Evolutionary conservation across 2,888 invertebrate genomes (phyloP).

Genomic region (Seladonia tumulorum): DNA sequence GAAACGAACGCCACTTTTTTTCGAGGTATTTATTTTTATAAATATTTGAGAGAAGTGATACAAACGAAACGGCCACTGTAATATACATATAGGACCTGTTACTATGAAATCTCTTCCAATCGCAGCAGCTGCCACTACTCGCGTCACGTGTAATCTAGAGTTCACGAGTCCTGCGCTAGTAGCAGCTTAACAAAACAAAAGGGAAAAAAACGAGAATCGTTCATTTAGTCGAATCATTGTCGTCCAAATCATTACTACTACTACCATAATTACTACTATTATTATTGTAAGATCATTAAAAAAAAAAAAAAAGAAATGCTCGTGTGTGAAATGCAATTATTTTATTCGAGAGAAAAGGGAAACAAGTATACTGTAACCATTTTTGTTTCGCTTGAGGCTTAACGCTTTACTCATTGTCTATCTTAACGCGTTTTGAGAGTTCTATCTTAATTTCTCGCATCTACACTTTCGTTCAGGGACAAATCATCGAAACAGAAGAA

Average conservation of each 20-base stretch:
- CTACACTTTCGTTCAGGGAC: slow-evolving; percentile 19
- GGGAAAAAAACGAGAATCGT: slow-evolving; percentile 25
- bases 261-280: slow-evolving; percentile 44
- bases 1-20: slow-evolving; percentile 73
- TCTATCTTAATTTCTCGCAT: slow-evolving; percentile 59
- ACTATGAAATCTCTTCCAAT: slow-evolving; percentile 65
- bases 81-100: slow-evolving; percentile 71
- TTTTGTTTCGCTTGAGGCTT: slow-evolving; percentile 80
- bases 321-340: slow-evolving; percentile 75
- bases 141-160: slow-evolving; percentile 69
- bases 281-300: slow-evolving; percentile 39
- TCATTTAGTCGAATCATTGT: slow-evolving; percentile 72
- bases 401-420: slow-evolving; percentile 76
- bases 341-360: slow-evolving; percentile 45
- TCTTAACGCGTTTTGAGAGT: slow-evolving; percentile 69
- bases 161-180: slow-evolving; percentile 63
- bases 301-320: slow-evolving; percentile 63
- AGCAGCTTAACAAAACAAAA: slow-evolving; percentile 59
- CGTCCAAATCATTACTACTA: slow-evolving; percentile 67
- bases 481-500: slow-evolving; percentile 26
- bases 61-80: slow-evolving; percentile 72
- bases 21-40: slow-evolving; percentile 84
- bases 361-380: slow-evolving; percentile 72
- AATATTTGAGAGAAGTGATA: slow-evolving; percentile 77
- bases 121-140: slow-evolving; percentile 73